A percentile compares a stretch with the other conserved stretches of the same genome.
Evolutionary conservation across 2,113 vertebrate genomes (phyloP).

Genomic region (Climacteris rufus): DNA sequence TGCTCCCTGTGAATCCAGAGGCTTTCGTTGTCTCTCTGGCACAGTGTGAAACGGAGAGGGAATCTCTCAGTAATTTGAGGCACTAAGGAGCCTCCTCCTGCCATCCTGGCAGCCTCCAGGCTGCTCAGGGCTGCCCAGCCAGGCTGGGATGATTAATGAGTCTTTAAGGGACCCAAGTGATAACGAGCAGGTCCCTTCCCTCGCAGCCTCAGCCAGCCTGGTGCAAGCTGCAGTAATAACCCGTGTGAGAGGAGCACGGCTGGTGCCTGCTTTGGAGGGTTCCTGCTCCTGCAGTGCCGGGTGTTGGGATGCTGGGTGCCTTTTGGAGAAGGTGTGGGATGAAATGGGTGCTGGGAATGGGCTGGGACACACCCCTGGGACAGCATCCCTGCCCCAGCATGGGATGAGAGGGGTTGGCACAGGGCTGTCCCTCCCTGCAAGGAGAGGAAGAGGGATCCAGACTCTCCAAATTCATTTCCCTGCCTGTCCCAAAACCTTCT

Average conservation of each 20-base stretch:
- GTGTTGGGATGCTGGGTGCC: not conserved
- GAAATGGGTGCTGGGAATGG: not conserved
- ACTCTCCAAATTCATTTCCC: not conserved
- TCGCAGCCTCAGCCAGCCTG: not conserved
- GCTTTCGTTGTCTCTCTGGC: not conserved
- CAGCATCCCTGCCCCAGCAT: not conserved
- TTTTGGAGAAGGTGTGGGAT: not conserved
- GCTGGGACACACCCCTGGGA: not conserved
- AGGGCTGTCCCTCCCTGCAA: not conserved
- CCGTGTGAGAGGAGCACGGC: not conserved
- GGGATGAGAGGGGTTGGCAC: not conserved
- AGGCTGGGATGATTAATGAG: conserved; percentile 43
- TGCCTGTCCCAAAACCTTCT: not conserved
- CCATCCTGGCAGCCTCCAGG: not conserved
- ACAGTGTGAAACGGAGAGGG: not conserved
- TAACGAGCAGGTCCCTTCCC: conserved; percentile 13
- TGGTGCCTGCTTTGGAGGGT: not conserved
- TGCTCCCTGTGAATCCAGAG: not conserved
- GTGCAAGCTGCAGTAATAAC: not conserved
- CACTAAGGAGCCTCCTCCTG: not conserved
- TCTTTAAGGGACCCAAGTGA: conserved; percentile 12
- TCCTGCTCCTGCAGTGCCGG: not conserved
- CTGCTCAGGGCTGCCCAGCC: not conserved
- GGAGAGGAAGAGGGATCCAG: not conserved
- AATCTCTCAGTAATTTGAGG: not conserved